A percentile compares a stretch with the other conserved stretches of the same genome.
Conservation (phyloP, 2,113 vertebrate genomes). For the Anolis carolinensis region DNA sequence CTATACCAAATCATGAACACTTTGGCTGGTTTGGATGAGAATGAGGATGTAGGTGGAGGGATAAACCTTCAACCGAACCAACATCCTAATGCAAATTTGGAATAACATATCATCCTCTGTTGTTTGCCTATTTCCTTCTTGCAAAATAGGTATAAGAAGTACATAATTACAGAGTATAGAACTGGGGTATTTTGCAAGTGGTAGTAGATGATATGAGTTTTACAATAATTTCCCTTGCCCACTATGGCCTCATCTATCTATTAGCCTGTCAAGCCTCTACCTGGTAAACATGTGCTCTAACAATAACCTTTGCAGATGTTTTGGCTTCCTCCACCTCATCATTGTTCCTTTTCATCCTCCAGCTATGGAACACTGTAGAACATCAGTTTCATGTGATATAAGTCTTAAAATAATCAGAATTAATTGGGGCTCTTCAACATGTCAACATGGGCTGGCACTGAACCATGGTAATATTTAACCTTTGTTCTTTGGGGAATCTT, state of each 20-base stretch:
- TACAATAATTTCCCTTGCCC: not conserved
- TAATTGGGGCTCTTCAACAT: not conserved
- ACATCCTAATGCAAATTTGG: too few relatives aligned
- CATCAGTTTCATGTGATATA: not conserved
- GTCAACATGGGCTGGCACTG: not conserved
- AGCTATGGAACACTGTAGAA: not conserved
- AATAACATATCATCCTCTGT: not conserved
- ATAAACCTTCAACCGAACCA: too few relatives aligned
- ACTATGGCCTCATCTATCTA: conserved; percentile 5
- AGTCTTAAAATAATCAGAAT: not conserved
- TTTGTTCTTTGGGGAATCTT: not conserved
- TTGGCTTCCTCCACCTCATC: not conserved
- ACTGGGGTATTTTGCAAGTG: not conserved
- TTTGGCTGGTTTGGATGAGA: too few relatives aligned
- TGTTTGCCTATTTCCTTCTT: not conserved
- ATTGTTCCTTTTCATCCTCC: not conserved
- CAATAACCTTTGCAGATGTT: conserved; percentile 1
- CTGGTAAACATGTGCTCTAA: not conserved
- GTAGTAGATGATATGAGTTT: not conserved
- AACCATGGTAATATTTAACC: not conserved
- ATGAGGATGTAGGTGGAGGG: too few relatives aligned
- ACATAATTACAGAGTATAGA: not conserved
- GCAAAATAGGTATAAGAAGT: not conserved
- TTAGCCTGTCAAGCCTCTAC: conserved; percentile 6
- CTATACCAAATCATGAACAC: too few relatives aligned